Conservation (phyloP, 2,797 vertebrate genomes). For the Coendou prehensilis region DNA sequence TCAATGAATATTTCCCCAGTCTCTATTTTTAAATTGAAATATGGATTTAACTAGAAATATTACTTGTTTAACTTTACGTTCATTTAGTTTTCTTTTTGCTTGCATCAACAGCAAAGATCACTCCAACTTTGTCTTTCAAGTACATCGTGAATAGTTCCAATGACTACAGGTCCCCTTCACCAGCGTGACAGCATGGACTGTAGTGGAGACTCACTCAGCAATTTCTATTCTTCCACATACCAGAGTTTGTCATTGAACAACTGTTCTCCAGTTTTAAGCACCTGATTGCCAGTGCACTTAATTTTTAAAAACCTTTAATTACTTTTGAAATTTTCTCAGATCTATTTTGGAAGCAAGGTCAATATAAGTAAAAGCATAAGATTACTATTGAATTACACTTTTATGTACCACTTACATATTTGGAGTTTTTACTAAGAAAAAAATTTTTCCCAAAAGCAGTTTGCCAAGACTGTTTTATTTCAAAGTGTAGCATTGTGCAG, state of each 20-base stretch:
- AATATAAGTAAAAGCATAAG: constrained; percentile 42
- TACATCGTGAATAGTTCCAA: background rate
- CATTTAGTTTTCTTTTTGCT: background rate
- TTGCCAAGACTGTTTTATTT: background rate
- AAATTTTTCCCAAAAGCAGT: background rate
- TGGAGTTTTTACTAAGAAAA: background rate
- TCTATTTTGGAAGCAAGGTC: constrained; percentile 19
- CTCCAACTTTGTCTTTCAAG: background rate
- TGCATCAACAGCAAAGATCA: background rate
- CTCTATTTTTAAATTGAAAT: constrained; percentile 16
- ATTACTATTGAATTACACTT: background rate
- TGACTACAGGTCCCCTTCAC: no score
- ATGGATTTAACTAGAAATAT: background rate
- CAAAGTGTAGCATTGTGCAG: background rate
- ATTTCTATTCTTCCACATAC: background rate
- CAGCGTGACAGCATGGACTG: background rate
- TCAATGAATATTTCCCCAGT: background rate
- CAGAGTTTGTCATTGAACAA: background rate
- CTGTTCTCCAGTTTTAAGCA: background rate
- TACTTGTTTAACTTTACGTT: background rate
- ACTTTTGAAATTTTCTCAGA: constrained; percentile 25
- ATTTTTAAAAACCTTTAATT: constrained; percentile 62
- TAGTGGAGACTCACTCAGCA: background rate
- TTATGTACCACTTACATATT: background rate
- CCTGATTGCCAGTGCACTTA: background rate